Percentiles rank a stretch among this genome's conserved stretches.
These are phyloP conservation scores for Rhinoderma darwinii DNA, from an alignment of 2,113 vertebrate genomes.

Conservation along the genomic window DNA sequence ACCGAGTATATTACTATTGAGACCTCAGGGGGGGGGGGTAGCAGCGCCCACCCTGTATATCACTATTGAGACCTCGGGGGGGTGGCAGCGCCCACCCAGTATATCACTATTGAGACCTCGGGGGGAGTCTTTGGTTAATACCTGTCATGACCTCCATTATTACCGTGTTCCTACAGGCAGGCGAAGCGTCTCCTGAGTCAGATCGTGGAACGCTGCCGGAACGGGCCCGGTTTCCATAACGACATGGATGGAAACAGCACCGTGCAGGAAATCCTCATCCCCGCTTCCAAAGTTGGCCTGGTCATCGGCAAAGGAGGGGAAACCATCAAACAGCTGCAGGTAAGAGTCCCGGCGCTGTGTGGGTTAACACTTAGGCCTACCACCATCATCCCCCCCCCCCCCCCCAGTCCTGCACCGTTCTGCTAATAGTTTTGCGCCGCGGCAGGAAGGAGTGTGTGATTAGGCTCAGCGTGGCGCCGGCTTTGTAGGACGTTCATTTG, in stretches of 20 bases:
- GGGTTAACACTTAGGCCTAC: slow-evolving; percentile 23
- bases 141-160: neutral
- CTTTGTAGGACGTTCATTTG: slow-evolving; percentile 53
- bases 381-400: slow-evolving; percentile 1
- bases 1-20: no score
- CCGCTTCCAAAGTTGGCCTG: slow-evolving; percentile 96
- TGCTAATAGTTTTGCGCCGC: slow-evolving; percentile 54
- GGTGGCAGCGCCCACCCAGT: no score
- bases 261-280: slow-evolving; percentile 94
- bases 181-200: slow-evolving; percentile 94
- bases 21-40: no score
- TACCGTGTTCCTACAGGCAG: slow-evolving; percentile 80
- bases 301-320: slow-evolving; percentile 99
- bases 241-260: slow-evolving; percentile 90
- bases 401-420: slow-evolving; percentile 18
- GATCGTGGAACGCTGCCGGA: slow-evolving; percentile 97
- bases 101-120: no score
- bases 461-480: slow-evolving; percentile 50
- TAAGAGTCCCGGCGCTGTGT: slow-evolving; percentile 61
- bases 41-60: no score
- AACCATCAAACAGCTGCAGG: slow-evolving; percentile 98
- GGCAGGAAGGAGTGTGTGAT: slow-evolving; percentile 55
- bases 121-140: no score
- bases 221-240: slow-evolving; percentile 91
- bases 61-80: no score